Evolutionary conservation across 2,888 invertebrate species (phyloP), one percentile per base, ranked within the genome.

Genomic region (Frankliniella intonsa): DNA sequence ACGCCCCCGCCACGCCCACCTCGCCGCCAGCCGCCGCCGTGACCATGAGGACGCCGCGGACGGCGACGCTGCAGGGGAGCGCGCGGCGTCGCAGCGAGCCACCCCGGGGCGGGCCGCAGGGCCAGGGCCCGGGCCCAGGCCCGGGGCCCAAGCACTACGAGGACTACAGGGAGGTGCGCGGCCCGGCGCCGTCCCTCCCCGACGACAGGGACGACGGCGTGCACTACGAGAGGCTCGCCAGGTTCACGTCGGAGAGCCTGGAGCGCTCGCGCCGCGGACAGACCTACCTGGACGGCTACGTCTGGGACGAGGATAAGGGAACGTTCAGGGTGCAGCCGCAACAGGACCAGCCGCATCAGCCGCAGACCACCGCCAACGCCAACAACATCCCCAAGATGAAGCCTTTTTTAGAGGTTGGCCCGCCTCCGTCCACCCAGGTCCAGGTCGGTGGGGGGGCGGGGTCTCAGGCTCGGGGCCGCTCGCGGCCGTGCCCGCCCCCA

Each of bases 191-290:
- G 82, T 85, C 82, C 81, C 81, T 50, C 62, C 80, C 80, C 22
- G 82, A 81, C 69, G 82, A 84, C 76, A 25, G 83, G 80, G 87
- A 85, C 84, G 90, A 91, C 84, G 91, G 91, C 84, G 90, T 90
- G 76, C 89, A 90, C 22, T 92, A 91, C 86, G 92, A 91, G 85
- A 90, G 90, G 84, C 86, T 91, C 81, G 87, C 90, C 38, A 87
- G 90, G 83, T 89, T 90, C 83, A 86, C 88, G 1, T 85, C 90
- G 85, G 88, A 89, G 84, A 90, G 90, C 82, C 90, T 91, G 85
- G 92, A 92, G 80, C 83, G 86, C 80, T 85, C 84, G 7, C 83
- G 85, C 80, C 82, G 85, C 17, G 86, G 86, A n/a, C 85, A 85
- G 81, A 86, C 85, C 5, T 86, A 85, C 82, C 83, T 86, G 10